Evolutionary conservation across 2,797 vertebrate species (phyloP), one percentile per base, ranked within the genome.

Genomic region (Halcyon smyrnensis): DNA sequence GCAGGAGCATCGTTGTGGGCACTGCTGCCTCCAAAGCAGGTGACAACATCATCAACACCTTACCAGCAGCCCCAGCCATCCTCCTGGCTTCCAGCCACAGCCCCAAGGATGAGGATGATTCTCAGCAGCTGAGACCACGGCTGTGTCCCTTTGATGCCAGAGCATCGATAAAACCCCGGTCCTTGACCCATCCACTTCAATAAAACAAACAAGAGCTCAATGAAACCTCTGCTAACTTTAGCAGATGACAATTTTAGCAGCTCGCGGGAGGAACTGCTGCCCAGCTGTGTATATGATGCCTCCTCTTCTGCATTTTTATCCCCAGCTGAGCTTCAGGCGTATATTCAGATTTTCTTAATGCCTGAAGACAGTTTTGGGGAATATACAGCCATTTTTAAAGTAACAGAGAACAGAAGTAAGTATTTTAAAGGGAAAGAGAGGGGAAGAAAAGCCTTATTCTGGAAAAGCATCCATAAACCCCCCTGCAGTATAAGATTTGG

Each of bases 201-300:
- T 63, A 71, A 94, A 92, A 73, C 41, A 91, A 91, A 18, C 15
- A 85, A 43, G 51, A 74, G 71, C 39, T 91, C 63, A 63, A 28
- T 15, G 36, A 93, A 87, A 82, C 53, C 60, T 64, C 67, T 3
- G 16, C 53, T 78, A 81, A 94, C 71, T 90, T 92, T 23, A 93
- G 82, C 4, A 6, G 67, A 57, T 39, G 69, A 48, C 84, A 89
- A 60, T 94, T 95, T 96, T 74, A 95, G 83, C 76, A 60, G 71
- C 79, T 79, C 0, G 10, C 4, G 1, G 51, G 67, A 71, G 39
- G 79, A 85, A 71, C 27, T 75, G 54, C 39, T 87, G 71, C 93
- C 80, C 83, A 50, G 91, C 63, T 94, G 74, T 2, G 4, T 53
- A 56, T 37, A 32, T 19, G 68, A 82, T 0, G 9, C 67, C 75